phyloP scores from a whole-genome alignment of 2,797 vertebrate genomes.

The Enteromius treurensis region DNA sequence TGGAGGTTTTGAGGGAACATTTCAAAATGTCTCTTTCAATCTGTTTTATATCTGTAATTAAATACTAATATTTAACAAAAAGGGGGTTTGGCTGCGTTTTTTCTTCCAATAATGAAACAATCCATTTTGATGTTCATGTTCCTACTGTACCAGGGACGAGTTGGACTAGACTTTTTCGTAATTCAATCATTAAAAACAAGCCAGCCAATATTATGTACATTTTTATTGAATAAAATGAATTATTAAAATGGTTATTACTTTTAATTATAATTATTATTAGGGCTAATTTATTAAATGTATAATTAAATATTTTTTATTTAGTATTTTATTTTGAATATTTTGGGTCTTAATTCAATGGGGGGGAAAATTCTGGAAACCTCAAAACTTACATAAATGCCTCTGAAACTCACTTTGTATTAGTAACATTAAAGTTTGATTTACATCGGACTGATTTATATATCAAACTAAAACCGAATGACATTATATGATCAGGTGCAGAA shows the following conservation, averaged over 20 bases:
- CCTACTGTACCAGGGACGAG: not conserved
- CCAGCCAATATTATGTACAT: not conserved
- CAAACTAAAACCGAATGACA: not conserved
- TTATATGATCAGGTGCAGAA: not conserved
- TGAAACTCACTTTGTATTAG: not conserved
- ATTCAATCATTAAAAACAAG: not conserved
- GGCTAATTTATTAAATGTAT: not conserved
- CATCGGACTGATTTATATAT: not conserved
- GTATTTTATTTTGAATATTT: not conserved
- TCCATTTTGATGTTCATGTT: not conserved
- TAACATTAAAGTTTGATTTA: not conserved
- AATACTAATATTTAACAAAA: constrained; percentile 27
- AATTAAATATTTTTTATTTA: not conserved
- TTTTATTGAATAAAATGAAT: not conserved
- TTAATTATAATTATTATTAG: not conserved
- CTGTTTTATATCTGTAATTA: constrained; percentile 15
- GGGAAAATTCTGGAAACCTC: not conserved
- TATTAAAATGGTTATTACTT: not conserved
- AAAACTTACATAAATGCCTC: not conserved
- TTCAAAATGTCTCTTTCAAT: not conserved
- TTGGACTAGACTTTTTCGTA: not conserved
- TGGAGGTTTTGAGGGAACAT: not conserved
- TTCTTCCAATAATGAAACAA: not conserved
- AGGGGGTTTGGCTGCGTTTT: not conserved
- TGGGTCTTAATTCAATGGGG: not conserved